These are phyloP conservation scores for Siniperca obscura DNA, from an alignment of 2,797 vertebrate genomes.

Conservation along the genomic window DNA sequence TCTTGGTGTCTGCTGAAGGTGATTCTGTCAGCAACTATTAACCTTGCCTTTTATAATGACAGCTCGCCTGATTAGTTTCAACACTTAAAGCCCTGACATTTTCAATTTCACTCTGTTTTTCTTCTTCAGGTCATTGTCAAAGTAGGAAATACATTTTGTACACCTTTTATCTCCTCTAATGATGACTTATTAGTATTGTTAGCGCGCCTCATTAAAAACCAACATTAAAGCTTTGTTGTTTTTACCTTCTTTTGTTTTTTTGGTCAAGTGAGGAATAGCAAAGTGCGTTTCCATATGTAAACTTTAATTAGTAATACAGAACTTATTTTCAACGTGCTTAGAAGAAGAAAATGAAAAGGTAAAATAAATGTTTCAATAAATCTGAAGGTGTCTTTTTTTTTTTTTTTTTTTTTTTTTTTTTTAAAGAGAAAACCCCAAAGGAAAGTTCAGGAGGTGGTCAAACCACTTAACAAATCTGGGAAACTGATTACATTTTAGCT, in stretches of 20 bases:
- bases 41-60: constrained; percentile 92
- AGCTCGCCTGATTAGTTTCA: constrained; percentile 91
- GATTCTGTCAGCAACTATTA: constrained; percentile 93
- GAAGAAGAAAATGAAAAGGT: constrained; percentile 35
- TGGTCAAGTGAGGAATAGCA: constrained; percentile 23
- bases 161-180: constrained; percentile 43
- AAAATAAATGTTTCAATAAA: constrained; percentile 17
- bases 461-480: constrained; percentile 31
- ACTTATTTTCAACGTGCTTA: constrained; percentile 28
- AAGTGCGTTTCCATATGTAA: constrained; percentile 22
- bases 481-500: constrained; percentile 42
- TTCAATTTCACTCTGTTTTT: constrained; percentile 54
- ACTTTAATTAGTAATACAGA: constrained; percentile 15
- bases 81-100: constrained; percentile 82
- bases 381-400: constrained; percentile 34
- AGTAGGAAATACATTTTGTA: constrained; percentile 32
- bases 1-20: constrained; percentile 91
- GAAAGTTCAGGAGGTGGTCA: constrained; percentile 36
- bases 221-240: constrained; percentile 56
- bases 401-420: no score
- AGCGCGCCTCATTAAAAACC: constrained; percentile 39
- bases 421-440: constrained; percentile 15
- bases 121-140: constrained; percentile 27
- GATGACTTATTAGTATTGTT: constrained; percentile 55
- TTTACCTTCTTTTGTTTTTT: constrained; percentile 1